phyloP scores from a whole-genome alignment of 2,888 invertebrate genomes.

The Subacronicta megacephala region DNA sequence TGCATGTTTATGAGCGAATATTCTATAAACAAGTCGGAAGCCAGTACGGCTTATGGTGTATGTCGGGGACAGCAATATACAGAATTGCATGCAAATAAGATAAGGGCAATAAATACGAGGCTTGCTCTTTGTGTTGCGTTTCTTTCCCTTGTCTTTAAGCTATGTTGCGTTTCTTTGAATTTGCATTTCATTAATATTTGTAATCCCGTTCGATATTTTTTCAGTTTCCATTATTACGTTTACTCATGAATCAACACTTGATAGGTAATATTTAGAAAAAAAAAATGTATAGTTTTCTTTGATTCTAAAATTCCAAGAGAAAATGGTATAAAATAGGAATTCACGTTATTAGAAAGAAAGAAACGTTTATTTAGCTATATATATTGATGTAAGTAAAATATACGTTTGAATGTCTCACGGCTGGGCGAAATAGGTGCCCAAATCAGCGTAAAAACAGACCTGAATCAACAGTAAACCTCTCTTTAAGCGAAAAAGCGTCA shows the following conservation, averaged over 20 bases:
- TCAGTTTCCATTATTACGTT: background rate
- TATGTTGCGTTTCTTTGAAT: slow-evolving; percentile 68
- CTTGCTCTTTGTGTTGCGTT: slow-evolving; percentile 63
- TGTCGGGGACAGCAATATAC: slow-evolving; percentile 80
- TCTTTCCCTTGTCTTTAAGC: slow-evolving; percentile 69
- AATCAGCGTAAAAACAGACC: background rate
- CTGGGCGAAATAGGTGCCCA: no score
- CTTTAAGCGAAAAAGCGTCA: slow-evolving; percentile 7
- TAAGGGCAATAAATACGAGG: slow-evolving; percentile 83
- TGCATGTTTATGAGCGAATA: slow-evolving; percentile 89
- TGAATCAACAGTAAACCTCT: slow-evolving; percentile 6
- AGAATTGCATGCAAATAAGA: slow-evolving; percentile 89
- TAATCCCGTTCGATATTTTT: slow-evolving; percentile 15
- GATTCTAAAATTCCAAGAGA: no score
- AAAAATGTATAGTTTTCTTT: no score
- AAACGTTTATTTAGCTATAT: no score
- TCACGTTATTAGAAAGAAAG: no score
- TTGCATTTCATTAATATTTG: slow-evolving; percentile 26
- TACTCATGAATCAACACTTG: no score
- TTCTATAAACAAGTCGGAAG: slow-evolving; percentile 87
- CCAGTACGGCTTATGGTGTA: slow-evolving; percentile 69
- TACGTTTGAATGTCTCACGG: no score
- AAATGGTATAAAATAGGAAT: no score
- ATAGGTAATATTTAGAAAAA: no score
- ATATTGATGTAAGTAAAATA: no score